These are phyloP conservation scores for Caracal caracal DNA, from an alignment of 2,113 vertebrate genomes.

Conservation along the genomic window DNA sequence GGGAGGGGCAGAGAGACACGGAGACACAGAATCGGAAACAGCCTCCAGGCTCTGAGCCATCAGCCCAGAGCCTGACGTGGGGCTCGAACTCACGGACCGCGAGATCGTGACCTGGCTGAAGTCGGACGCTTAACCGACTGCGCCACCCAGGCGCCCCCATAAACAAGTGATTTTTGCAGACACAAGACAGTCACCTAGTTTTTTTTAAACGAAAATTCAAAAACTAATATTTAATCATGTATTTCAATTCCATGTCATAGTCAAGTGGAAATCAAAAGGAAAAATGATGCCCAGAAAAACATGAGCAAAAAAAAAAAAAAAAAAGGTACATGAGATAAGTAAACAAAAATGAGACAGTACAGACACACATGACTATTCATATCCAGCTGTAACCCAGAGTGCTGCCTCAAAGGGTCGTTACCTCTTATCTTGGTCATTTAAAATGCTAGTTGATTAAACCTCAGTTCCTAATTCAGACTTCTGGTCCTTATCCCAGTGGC, in stretches of 20 bases:
- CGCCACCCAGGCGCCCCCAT: no score
- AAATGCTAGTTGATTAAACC: constrained; percentile 63
- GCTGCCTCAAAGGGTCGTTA: constrained; percentile 46
- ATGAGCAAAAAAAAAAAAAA: not conserved
- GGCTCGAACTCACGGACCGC: no score
- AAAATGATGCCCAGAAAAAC: constrained; percentile 22
- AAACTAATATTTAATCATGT: constrained; percentile 5
- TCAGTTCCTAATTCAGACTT: constrained; percentile 69
- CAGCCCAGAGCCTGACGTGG: no score
- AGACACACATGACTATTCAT: constrained; percentile 13
- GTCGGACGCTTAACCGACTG: no score
- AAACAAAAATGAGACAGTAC: constrained; percentile 23
- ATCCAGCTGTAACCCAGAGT: constrained; percentile 35
- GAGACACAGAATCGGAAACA: no score
- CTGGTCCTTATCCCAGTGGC: constrained; percentile 60
- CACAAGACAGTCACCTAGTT: not conserved
- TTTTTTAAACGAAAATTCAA: constrained; percentile 43
- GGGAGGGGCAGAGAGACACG: no score
- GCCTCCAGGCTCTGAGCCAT: no score
- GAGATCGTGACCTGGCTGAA: no score
- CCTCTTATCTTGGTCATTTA: constrained; percentile 34
- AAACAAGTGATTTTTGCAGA: constrained; percentile 17
- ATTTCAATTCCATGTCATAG: constrained; percentile 29
- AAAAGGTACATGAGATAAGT: not conserved
- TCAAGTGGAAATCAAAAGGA: constrained; percentile 30